Conservation (phyloP, 2,797 vertebrate species). For the Epinephelus awoara region DNA sequence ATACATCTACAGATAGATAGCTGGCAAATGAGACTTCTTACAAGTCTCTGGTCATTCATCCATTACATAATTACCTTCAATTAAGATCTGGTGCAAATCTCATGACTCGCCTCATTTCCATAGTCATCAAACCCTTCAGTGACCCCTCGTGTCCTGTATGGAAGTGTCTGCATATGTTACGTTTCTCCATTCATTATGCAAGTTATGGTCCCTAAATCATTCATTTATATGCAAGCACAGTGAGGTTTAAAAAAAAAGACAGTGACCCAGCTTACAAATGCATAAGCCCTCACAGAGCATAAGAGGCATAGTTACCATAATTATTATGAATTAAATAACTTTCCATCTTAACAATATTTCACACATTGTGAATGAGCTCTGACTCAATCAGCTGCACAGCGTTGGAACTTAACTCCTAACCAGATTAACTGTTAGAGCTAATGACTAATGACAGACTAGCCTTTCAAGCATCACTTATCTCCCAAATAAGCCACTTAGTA, state of each 20-base stretch:
- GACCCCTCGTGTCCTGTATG: not conserved
- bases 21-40: not conserved
- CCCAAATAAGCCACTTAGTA: not conserved
- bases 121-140: constrained; percentile 8
- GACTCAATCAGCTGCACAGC: not conserved
- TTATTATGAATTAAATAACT: not conserved
- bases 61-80: not conserved
- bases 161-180: not conserved
- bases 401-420: too few species aligned
- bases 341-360: not conserved
- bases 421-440: constrained; percentile 4
- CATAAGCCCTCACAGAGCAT: not conserved
- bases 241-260: not conserved
- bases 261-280: not conserved
- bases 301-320: not conserved
- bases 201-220: not conserved
- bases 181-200: too few species aligned
- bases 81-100: not conserved
- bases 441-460: not conserved
- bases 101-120: not conserved
- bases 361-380: not conserved
- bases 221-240: not conserved
- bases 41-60: not conserved
- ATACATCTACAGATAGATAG: not conserved
- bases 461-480: not conserved